phyloP scores from a whole-genome alignment of 2,797 vertebrate genomes.

The Borostomias antarcticus region DNA sequence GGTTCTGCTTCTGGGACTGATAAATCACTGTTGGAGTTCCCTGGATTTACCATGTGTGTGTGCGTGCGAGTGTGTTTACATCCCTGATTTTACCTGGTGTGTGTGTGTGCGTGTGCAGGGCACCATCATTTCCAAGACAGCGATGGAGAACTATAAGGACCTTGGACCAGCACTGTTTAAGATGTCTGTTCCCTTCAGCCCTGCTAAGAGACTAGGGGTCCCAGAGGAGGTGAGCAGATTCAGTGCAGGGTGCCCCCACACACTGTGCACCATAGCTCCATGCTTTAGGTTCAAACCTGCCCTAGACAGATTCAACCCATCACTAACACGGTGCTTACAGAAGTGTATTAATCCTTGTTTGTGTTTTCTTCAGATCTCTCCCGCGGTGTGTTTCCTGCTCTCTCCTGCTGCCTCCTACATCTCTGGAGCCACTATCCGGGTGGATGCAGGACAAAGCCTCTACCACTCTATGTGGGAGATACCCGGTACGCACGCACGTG shows the following conservation, averaged over 20 bases:
- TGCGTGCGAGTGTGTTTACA: no score
- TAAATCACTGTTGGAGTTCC: no score
- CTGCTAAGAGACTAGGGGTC: constrained; percentile 87
- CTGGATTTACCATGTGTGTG: no score
- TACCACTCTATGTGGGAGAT: constrained; percentile 69
- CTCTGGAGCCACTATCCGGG: constrained; percentile 84
- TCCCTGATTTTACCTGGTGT: no score
- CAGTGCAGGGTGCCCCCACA: not conserved
- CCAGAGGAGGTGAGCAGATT: constrained; percentile 87
- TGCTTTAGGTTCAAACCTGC: no score
- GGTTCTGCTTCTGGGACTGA: no score
- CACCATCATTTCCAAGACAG: constrained; percentile 87
- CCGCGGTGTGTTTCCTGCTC: constrained; percentile 90
- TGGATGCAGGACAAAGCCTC: constrained; percentile 89
- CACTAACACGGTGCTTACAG: not conserved
- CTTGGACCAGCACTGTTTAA: constrained; percentile 66
- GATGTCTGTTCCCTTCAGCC: constrained; percentile 60
- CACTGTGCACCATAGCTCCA: no score
- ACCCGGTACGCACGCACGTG: constrained; percentile 70
- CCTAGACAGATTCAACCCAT: not conserved
- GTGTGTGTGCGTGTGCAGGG: no score
- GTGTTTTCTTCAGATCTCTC: constrained; percentile 78
- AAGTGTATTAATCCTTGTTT: not conserved
- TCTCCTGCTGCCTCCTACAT: constrained; percentile 91
- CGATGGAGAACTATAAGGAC: constrained; percentile 85